phyloP scores from a whole-genome alignment of 1,140 invertebrate genomes.

The Brachionus koreanus region DNA sequence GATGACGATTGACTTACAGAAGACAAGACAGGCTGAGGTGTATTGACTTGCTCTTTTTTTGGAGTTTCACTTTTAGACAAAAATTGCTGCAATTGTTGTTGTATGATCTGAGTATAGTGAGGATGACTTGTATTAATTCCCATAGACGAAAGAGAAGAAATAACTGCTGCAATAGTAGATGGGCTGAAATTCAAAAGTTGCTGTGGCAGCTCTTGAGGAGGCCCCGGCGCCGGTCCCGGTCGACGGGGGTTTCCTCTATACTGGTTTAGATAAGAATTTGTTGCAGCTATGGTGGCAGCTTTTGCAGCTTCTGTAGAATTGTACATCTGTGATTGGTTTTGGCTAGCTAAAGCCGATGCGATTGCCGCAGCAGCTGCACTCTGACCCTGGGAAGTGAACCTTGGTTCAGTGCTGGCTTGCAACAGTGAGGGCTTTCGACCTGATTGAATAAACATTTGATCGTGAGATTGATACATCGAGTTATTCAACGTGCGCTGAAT shows the following conservation, averaged over 20 bases:
- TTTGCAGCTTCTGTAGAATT: background rate
- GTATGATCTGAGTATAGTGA: background rate
- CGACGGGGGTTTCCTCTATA: background rate
- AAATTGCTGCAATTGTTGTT: slow-evolving; percentile 31
- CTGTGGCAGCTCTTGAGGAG: background rate
- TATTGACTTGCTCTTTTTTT: slow-evolving; percentile 1
- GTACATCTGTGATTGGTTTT: background rate
- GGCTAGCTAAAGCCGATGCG: background rate
- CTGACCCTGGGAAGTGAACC: background rate
- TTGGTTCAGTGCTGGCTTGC: background rate
- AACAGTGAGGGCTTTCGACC: slow-evolving; percentile 12
- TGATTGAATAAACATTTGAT: slow-evolving; percentile 22
- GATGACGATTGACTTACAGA: background rate
- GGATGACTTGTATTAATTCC: slow-evolving; percentile 30
- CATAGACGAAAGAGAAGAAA: background rate
- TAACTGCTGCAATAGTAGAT: background rate
- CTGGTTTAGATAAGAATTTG: background rate
- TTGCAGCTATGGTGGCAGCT: background rate
- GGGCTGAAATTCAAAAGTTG: background rate
- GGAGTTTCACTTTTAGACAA: background rate
- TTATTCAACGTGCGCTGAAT: background rate
- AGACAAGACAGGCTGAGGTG: background rate
- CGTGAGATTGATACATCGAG: background rate
- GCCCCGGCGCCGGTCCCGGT: background rate
- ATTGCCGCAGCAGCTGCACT: background rate